Evolutionary conservation across 53 echinoderm and acorn worm species (phyloP).

Genomic region (Arbacia lixula): DNA sequence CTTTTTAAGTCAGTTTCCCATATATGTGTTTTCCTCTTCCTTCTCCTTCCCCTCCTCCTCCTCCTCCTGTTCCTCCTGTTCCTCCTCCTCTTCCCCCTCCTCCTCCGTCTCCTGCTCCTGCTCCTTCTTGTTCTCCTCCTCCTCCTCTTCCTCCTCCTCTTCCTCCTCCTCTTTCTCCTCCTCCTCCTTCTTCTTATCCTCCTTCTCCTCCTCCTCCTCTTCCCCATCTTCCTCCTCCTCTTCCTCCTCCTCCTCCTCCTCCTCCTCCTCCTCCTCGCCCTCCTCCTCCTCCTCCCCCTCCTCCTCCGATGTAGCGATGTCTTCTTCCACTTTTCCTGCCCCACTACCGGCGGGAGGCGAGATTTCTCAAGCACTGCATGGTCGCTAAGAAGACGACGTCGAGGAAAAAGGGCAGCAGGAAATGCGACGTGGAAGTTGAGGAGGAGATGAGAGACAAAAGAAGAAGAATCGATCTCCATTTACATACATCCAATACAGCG

Average conservation of each 20-base stretch:
- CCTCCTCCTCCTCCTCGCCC: constrained; percentile 6
- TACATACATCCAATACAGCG: too few relatives aligned
- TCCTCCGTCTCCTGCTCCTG: background rate
- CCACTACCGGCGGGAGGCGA: too few relatives aligned
- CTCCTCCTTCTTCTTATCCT: constrained; percentile 4
- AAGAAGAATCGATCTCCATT: too few relatives aligned
- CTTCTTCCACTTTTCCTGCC: background rate
- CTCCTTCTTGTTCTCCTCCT: constrained; percentile 8
- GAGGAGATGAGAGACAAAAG: too few relatives aligned
- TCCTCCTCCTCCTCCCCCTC: background rate
- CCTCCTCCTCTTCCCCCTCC: background rate
- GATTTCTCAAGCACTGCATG: too few relatives aligned
- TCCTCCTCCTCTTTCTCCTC: background rate
- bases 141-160: constrained; percentile 20
- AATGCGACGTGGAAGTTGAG: too few relatives aligned
- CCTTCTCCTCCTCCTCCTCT: constrained; percentile 1
- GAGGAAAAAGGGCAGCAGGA: too few relatives aligned
- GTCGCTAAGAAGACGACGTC: too few relatives aligned
- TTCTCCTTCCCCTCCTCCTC: background rate
- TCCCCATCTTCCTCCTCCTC: constrained; percentile 1
- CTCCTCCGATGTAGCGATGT: background rate
- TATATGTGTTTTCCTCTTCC: background rate
- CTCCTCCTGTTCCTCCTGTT: background rate
- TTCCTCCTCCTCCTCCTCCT: background rate
- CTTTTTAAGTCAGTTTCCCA: background rate